phyloP scores from a whole-genome alignment of 30 jellyfish, hydroid and myxozoan species.

The Hydractinia symbiolongicarpus region DNA sequence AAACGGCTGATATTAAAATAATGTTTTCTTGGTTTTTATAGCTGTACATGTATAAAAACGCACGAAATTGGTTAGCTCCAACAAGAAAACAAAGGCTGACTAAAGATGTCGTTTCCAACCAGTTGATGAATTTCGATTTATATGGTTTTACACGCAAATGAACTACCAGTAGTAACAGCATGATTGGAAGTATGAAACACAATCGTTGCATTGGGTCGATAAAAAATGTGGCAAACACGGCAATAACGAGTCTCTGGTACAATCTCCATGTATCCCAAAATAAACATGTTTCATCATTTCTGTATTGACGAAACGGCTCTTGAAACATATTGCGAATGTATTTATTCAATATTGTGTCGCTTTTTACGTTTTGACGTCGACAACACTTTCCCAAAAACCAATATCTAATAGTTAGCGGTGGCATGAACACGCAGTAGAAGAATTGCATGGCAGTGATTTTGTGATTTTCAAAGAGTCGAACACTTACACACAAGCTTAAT shows the following conservation, averaged over 20 bases:
- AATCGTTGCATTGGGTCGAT: not conserved
- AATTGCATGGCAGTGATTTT: not conserved
- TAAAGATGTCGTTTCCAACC: conserved; percentile 7
- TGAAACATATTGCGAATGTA: not conserved
- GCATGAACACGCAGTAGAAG: not conserved
- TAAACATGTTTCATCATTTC: not conserved
- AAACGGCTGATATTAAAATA: no score
- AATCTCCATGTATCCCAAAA: conserved; percentile 17
- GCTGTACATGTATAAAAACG: conserved; percentile 5
- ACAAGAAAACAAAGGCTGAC: not conserved
- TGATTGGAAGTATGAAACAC: conserved; percentile 3
- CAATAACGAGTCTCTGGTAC: conserved; percentile 2
- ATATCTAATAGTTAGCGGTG: not conserved
- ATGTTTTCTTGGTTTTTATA: not conserved
- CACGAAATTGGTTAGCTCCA: not conserved
- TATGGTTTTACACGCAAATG: conserved; percentile 14
- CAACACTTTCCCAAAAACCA: not conserved
- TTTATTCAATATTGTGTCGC: not conserved
- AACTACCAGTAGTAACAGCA: conserved; percentile 6
- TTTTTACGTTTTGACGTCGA: not conserved
- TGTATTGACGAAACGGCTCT: conserved; percentile 5
- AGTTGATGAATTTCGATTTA: not conserved
- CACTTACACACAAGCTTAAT: not conserved
- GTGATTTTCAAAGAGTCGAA: not conserved
- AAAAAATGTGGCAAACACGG: conserved; percentile 6